Evolutionary conservation across 1,140 invertebrate species (phyloP), one percentile per base, ranked within the genome.

Genomic region (Papilio dardanus): DNA sequence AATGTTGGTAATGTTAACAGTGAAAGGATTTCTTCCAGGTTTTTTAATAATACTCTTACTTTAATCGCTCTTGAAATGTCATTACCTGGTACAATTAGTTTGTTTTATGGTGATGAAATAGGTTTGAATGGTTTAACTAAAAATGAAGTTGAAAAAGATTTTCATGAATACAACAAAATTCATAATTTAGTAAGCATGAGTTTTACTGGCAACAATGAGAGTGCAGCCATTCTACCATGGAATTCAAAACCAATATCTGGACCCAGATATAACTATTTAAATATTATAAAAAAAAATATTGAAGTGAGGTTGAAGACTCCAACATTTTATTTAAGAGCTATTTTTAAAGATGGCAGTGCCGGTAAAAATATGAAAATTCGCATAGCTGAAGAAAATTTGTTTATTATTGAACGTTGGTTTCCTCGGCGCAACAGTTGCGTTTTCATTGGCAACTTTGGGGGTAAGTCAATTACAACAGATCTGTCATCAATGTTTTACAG

Each of bases 81-180:
- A 92, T 86, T 98, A 28, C 97, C 97, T 1, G 97, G 97, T 5
- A 97, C 96, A 10, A 95, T 96, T 0, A 97, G 94, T 79, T 95
- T 98, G 79, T 97, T 97, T 86, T 97, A 97, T 86, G 97, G 97
- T 6, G 97, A 98, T 88, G 97, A 97, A 94, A 83, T 92, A 65
- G 87, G 89, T 19, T 95, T 97, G 77, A 95, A 94, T 19, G 89
- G 95, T 42, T 78, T 94, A 46, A 86, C 93, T 74, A 80, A 92
- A 24, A 79, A 87, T 12, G 94, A 94, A 77, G 88, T 93, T 28
- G 89, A 94, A 46, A 90, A 91, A 42, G 95, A 96, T 86, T 94
- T 95, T 74, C 91, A 94, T 75, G 95, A 96, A 82, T 91, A 96
- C 5, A 88, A 94, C 54, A 94, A 96, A 84, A 83, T 96, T 35